These are phyloP conservation scores for Odobenus rosmarus DNA, from an alignment of 2,113 vertebrate species.

Conservation along the genomic window DNA sequence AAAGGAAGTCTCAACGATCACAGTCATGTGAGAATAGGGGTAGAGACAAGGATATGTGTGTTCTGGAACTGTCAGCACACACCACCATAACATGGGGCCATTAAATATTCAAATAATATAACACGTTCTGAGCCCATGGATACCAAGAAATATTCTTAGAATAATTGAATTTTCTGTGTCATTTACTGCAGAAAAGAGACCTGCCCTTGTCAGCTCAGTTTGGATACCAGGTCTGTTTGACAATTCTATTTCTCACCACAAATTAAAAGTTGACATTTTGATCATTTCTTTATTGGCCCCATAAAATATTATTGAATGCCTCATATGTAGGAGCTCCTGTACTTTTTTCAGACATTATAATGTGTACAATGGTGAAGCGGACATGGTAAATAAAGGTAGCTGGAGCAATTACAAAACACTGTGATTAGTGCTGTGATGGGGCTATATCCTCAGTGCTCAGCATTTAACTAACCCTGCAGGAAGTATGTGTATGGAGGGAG, in stretches of 20 bases:
- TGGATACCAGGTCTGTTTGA: not conserved
- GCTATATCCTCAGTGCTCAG: not conserved
- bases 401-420: not conserved
- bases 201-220: not conserved
- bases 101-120: not conserved
- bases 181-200: not conserved
- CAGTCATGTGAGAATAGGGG: not conserved
- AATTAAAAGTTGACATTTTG: not conserved
- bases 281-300: not conserved
- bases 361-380: not conserved
- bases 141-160: not conserved
- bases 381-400: not conserved
- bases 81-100: not conserved
- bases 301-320: not conserved
- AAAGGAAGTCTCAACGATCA: not conserved
- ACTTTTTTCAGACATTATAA: not conserved
- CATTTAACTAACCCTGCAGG: not conserved
- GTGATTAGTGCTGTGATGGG: rapidly evolving
- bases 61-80: not conserved
- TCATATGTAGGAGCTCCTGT: not conserved
- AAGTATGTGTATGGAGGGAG: not conserved
- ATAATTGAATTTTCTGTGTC: not conserved
- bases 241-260: not conserved
- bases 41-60: not conserved
- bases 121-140: not conserved